These are phyloP conservation scores for Dynastes tityus DNA, from an alignment of 2,888 invertebrate genomes.

Conservation along the genomic window DNA sequence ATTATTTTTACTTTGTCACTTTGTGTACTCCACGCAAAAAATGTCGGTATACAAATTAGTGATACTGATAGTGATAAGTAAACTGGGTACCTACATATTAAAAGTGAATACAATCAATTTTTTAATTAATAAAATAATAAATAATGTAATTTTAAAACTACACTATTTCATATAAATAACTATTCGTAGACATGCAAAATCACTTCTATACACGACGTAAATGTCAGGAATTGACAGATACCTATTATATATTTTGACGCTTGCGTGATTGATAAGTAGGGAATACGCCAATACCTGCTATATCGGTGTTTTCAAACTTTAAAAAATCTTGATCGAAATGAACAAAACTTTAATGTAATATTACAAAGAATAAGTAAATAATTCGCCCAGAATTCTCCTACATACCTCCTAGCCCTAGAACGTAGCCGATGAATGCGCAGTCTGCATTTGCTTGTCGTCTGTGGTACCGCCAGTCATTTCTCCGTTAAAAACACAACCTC, in stretches of 20 bases:
- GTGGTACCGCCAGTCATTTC: conserved; percentile 37
- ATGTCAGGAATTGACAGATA: conserved; percentile 1
- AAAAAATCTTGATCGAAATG: conserved; percentile 10
- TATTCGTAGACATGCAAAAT: too few species aligned
- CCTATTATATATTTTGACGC: conserved; percentile 17
- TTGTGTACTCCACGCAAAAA: too few species aligned
- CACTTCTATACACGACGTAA: neutral
- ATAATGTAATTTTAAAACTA: too few species aligned
- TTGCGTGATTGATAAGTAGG: neutral
- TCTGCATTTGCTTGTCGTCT: conserved; percentile 44
- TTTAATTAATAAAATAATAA: too few species aligned
- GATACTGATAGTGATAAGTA: too few species aligned
- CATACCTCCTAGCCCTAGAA: conserved; percentile 20
- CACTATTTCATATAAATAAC: too few species aligned
- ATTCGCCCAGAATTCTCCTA: conserved; percentile 45
- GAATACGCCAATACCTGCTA: neutral
- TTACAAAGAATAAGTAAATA: conserved; percentile 33
- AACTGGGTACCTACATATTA: too few species aligned
- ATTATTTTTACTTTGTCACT: too few species aligned
- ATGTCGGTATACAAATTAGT: too few species aligned
- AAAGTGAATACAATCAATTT: too few species aligned
- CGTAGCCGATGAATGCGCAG: conserved; percentile 41
- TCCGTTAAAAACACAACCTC: conserved; percentile 37
- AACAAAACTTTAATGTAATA: neutral
- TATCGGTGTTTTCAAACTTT: conserved; percentile 10